phyloP scores from a whole-genome alignment of 2,888 invertebrate species.

The Agonopterix subpropinquella region DNA sequence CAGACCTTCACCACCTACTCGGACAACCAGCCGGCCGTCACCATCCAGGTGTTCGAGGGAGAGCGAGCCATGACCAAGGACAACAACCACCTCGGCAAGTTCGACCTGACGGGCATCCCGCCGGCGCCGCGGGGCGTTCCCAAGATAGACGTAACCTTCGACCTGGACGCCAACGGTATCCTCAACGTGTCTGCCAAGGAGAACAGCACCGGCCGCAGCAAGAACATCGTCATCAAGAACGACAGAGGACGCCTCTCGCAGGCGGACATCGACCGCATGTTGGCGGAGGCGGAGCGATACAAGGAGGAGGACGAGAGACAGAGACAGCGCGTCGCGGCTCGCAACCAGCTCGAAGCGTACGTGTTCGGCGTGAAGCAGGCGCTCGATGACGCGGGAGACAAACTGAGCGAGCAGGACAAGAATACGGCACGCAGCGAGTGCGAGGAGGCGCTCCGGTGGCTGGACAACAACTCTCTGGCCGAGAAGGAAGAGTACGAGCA shows the following conservation, averaged over 20 bases:
- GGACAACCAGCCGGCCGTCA: slow-evolving; percentile 83
- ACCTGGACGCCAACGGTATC: slow-evolving; percentile 82
- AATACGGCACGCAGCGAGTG: slow-evolving; percentile 48
- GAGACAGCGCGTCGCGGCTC: slow-evolving; percentile 76
- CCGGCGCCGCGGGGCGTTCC: slow-evolving; percentile 77
- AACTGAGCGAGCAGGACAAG: slow-evolving; percentile 76
- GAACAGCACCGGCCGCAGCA: slow-evolving; percentile 75
- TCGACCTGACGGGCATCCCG: slow-evolving; percentile 77
- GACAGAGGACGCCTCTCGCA: slow-evolving; percentile 85
- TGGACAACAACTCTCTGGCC: slow-evolving; percentile 77
- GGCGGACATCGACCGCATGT: slow-evolving; percentile 84
- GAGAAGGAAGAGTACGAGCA: slow-evolving; percentile 76
- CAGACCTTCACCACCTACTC: slow-evolving; percentile 83
- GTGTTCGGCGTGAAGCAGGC: slow-evolving; percentile 79
- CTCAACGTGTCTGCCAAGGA: slow-evolving; percentile 84
- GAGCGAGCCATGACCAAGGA: slow-evolving; percentile 83
- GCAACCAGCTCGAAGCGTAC: slow-evolving; percentile 81
- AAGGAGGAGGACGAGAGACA: slow-evolving; percentile 80
- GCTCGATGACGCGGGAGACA: slow-evolving; percentile 66
- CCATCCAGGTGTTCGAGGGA: slow-evolving; percentile 80
- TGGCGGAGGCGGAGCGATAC: slow-evolving; percentile 80
- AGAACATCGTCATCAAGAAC: slow-evolving; percentile 84
- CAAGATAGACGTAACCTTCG: slow-evolving; percentile 79
- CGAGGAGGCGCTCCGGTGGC: slow-evolving; percentile 77
- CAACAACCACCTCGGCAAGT: slow-evolving; percentile 77